phyloP scores from a whole-genome alignment of 92 coral and sea anemone species.

The Palythoa grandiflora region DNA sequence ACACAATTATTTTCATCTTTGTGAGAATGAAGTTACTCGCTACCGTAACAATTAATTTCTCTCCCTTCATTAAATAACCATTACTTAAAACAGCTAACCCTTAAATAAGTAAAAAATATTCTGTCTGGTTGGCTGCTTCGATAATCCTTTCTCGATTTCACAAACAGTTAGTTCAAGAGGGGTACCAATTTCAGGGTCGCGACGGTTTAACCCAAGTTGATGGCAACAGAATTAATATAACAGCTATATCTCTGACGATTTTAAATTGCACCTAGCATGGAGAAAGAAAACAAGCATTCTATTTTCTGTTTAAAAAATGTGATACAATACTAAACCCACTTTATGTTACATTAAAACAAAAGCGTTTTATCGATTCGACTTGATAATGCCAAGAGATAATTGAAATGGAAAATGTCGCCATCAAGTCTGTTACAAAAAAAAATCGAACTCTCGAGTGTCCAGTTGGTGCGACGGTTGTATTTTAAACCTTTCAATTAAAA shows the following conservation, averaged over 20 bases:
- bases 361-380: not conserved
- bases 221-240: conserved; percentile 6
- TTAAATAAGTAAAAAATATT: not conserved
- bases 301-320: not conserved
- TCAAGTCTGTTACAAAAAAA: not conserved
- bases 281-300: not conserved
- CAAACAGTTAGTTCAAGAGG: not conserved
- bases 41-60: too few relatives aligned
- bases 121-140: not conserved
- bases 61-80: not conserved
- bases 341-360: not conserved
- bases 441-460: not conserved
- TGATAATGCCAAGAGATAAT: not conserved
- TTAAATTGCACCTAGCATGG: not conserved
- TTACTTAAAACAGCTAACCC: not conserved
- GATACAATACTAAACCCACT: not conserved
- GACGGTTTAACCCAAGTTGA: conserved; percentile 12
- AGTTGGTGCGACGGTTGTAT: conserved; percentile 8
- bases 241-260: not conserved
- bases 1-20: too few relatives aligned
- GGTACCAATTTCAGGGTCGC: conserved; percentile 6
- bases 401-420: not conserved
- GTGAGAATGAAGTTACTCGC: too few relatives aligned
- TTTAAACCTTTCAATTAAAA: conserved; percentile 26
- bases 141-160: conserved; percentile 27